These are phyloP conservation scores for Carlito syrichta DNA, from an alignment of 2,113 vertebrate species.

Conservation along the genomic window DNA sequence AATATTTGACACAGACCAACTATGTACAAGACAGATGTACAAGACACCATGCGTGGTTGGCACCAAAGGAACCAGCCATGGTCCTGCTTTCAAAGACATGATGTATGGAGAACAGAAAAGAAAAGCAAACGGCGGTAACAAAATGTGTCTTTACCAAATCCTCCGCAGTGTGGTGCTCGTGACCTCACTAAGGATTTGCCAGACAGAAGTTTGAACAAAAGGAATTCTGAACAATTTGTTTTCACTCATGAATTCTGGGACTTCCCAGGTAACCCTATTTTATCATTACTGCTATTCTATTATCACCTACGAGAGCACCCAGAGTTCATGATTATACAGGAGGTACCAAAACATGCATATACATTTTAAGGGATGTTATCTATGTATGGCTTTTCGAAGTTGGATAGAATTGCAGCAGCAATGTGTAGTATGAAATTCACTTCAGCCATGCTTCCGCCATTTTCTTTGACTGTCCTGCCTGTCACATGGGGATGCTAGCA, in stretches of 20 bases:
- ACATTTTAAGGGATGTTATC: too few species aligned
- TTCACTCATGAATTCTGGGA: not conserved
- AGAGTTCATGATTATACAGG: too few species aligned
- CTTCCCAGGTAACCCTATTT: not conserved
- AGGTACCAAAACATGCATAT: too few species aligned
- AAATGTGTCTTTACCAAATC: not conserved
- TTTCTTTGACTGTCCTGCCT: too few species aligned
- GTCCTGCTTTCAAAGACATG: not conserved
- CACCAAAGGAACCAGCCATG: not conserved
- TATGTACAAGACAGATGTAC: not conserved
- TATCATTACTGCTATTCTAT: not conserved
- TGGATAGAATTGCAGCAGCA: too few species aligned
- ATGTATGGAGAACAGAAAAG: not conserved
- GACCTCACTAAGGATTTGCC: not conserved
- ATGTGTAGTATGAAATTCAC: too few species aligned
- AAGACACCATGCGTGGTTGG: accelerated
- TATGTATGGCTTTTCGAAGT: too few species aligned
- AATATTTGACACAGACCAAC: not conserved
- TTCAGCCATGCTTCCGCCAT: too few species aligned
- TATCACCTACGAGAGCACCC: not conserved
- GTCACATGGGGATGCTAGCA: too few species aligned
- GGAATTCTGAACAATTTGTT: not conserved
- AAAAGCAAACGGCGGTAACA: not conserved
- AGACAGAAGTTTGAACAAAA: not conserved
- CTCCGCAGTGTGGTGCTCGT: not conserved